Percentiles rank a stretch among this genome's conserved stretches.
phyloP scores from a whole-genome alignment of 2,888 invertebrate genomes.

The Poecilus cupreus region DNA sequence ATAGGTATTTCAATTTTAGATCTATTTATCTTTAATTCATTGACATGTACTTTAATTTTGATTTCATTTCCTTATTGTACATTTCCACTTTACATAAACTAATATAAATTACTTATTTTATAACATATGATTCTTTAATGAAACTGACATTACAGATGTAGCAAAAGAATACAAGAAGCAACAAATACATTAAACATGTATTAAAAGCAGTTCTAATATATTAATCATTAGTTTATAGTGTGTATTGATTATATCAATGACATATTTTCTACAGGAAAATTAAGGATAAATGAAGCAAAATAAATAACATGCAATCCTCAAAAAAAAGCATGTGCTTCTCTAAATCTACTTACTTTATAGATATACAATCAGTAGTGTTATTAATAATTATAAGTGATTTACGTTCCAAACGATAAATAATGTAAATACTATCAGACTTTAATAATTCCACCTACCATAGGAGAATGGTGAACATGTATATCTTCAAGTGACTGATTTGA shows the following conservation, averaged over 20 bases:
- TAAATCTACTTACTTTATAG: neutral
- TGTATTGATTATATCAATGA: neutral
- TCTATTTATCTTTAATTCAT: neutral
- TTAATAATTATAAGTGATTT: too few species aligned
- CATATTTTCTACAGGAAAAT: neutral
- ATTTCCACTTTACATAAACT: conserved; percentile 19
- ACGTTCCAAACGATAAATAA: neutral
- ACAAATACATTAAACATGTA: conserved; percentile 4
- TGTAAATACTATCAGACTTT: too few species aligned
- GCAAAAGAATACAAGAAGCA: conserved; percentile 33
- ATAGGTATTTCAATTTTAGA: conserved; percentile 31
- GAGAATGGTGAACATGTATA: conserved; percentile 72
- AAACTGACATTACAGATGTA: neutral
- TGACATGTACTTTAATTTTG: too few species aligned
- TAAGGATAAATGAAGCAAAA: neutral
- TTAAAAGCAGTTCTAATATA: neutral
- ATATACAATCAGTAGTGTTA: neutral
- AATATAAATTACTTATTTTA: conserved; percentile 2
- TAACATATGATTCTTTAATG: neutral
- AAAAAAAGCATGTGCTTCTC: conserved; percentile 28
- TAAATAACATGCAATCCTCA: conserved; percentile 14
- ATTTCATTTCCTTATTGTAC: neutral
- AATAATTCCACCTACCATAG: conserved; percentile 73
- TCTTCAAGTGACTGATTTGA: conserved; percentile 75
- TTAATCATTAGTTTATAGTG: neutral